phyloP scores from a whole-genome alignment of 2,888 invertebrate genomes.

The Tiliacea aurago region DNA sequence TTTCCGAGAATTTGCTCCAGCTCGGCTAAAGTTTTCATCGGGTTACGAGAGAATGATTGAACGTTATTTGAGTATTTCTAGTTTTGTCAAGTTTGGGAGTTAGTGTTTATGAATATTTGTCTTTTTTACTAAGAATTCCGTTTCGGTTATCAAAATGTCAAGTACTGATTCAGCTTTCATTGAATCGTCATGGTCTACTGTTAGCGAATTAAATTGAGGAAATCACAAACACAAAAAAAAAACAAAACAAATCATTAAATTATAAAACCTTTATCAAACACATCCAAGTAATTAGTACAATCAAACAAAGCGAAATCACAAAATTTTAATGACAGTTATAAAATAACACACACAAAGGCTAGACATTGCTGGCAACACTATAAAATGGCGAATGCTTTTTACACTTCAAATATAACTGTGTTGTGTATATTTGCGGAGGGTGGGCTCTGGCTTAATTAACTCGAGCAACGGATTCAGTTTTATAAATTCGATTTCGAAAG shows the following conservation, averaged over 20 bases:
- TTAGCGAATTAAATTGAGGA: too few relatives aligned
- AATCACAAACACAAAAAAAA: too few relatives aligned
- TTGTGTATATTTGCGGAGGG: slow-evolving; percentile 66
- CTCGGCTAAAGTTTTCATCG: slow-evolving; percentile 46
- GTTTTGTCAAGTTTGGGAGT: slow-evolving; percentile 25
- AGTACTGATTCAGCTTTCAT: neutral
- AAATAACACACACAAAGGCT: slow-evolving; percentile 46
- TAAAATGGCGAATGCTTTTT: slow-evolving; percentile 63
- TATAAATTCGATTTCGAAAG: slow-evolving; percentile 70
- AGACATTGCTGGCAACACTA: slow-evolving; percentile 50
- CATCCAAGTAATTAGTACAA: slow-evolving; percentile 23
- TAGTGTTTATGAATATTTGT: slow-evolving; percentile 7
- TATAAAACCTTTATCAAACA: neutral
- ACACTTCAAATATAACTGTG: slow-evolving; percentile 61
- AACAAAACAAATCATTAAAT: too few relatives aligned
- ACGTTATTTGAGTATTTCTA: slow-evolving; percentile 29
- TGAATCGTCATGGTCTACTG: too few relatives aligned
- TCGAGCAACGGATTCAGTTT: slow-evolving; percentile 66
- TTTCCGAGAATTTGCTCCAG: slow-evolving; percentile 25
- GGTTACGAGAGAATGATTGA: slow-evolving; percentile 43
- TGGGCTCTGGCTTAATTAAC: slow-evolving; percentile 70
- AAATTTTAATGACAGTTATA: slow-evolving; percentile 42
- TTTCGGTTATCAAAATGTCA: neutral
- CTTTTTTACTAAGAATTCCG: neutral
- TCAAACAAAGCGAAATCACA: slow-evolving; percentile 39